A percentile compares a stretch with the other conserved stretches of the same genome.
Conservation (phyloP, 2,888 invertebrate species). For the Phragmatobia fuliginosa region DNA sequence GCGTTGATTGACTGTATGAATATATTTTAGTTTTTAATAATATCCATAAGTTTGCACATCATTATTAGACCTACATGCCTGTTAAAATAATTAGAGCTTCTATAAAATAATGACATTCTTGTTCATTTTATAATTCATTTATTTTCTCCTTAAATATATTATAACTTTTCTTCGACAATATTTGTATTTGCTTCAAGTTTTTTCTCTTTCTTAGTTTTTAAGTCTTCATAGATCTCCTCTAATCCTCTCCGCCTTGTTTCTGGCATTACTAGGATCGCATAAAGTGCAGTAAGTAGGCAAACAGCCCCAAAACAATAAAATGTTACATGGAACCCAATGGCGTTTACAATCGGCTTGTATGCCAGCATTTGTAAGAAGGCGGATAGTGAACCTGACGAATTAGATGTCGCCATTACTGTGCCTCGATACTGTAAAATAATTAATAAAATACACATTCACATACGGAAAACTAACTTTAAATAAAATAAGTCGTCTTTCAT, state of each 20-base stretch:
- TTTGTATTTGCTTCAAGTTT: conserved; percentile 17
- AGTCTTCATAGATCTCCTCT: conserved; percentile 64
- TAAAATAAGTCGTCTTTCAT: no score
- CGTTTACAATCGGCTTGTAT: conserved; percentile 67
- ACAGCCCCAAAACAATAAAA: conserved; percentile 69
- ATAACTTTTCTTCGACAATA: not conserved
- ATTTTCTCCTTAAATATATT: not conserved
- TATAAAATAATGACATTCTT: not conserved
- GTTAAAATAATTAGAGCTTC: no score
- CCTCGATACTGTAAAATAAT: conserved; percentile 69
- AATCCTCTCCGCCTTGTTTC: conserved; percentile 66
- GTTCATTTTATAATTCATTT: not conserved
- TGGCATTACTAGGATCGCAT: conserved; percentile 63
- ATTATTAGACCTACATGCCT: no score
- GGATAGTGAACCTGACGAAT: conserved; percentile 59
- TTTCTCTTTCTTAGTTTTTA: conserved; percentile 66
- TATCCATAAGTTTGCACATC: no score
- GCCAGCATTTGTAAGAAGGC: conserved; percentile 68
- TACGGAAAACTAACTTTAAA: no score
- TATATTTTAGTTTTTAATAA: no score
- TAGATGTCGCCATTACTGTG: conserved; percentile 67
- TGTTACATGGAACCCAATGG: conserved; percentile 62
- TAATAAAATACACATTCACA: not conserved
- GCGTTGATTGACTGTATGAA: no score
- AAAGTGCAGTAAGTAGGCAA: conserved; percentile 64